Conservation (phyloP, 2,113 vertebrate species). For the Odontophorus gujanensis region DNA sequence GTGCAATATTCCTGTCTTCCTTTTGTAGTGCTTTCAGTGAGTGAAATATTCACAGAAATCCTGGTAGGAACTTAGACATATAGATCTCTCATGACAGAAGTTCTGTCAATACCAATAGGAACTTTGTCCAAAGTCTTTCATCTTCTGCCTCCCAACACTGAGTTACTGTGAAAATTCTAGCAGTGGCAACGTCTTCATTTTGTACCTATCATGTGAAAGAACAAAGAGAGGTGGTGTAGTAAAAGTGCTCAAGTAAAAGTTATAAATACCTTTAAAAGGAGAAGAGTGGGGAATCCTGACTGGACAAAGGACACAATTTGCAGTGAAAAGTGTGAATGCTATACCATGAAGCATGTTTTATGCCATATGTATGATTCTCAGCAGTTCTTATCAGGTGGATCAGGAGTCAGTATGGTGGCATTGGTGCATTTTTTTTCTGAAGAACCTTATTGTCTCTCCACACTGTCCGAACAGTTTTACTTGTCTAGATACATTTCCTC, state of each 20-base stretch:
- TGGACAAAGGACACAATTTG: neutral
- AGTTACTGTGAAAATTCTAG: neutral
- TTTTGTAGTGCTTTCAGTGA: neutral
- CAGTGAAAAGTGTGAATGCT: neutral
- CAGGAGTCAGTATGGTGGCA: neutral
- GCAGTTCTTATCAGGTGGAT: rapidly evolving
- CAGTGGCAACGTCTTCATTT: neutral
- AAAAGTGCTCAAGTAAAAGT: neutral
- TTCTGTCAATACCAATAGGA: neutral
- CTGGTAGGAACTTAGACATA: neutral
- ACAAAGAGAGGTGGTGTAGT: rapidly evolving
- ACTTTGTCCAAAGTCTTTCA: neutral
- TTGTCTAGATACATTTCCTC: neutral
- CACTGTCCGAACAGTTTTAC: neutral
- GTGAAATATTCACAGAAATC: neutral
- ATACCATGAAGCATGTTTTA: rapidly evolving
- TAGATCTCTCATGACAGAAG: neutral
- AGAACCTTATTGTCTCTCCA: neutral
- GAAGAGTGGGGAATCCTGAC: neutral
- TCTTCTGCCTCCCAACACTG: neutral
- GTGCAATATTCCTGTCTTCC: neutral
- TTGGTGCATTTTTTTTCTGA: neutral
- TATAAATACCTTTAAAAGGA: neutral
- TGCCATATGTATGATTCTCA: neutral
- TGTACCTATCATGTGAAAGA: neutral